phyloP scores from a whole-genome alignment of 92 coral and sea anemone species.

The Siderastrea siderea region DNA sequence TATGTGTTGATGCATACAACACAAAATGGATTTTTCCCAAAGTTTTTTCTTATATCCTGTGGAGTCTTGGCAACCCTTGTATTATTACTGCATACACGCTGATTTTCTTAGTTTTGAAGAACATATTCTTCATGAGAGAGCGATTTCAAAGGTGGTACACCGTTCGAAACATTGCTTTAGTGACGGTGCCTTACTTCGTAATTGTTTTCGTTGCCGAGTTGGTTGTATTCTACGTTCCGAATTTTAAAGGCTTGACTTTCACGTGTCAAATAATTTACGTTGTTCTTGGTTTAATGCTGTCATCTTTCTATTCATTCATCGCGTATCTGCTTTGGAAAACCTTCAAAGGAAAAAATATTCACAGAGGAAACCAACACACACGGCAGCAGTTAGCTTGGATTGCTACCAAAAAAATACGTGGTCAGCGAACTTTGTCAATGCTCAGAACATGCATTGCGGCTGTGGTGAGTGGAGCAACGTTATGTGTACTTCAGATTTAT shows the following conservation, averaged over 20 bases:
- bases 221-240: conserved; percentile 20
- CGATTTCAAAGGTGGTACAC: conserved; percentile 56
- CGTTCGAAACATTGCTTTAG: background rate
- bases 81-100: conserved; percentile 38
- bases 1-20: conserved; percentile 50
- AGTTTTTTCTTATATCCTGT: conserved; percentile 15
- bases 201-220: conserved; percentile 36
- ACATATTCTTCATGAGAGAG: conserved; percentile 35
- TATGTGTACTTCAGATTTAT: conserved; percentile 42
- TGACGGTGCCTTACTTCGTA: conserved; percentile 26
- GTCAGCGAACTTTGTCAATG: background rate
- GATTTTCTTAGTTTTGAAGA: conserved; percentile 41
- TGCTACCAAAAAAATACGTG: conserved; percentile 27
- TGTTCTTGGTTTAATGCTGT: conserved; percentile 17
- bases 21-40: conserved; percentile 22
- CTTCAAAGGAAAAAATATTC: background rate
- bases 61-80: conserved; percentile 53
- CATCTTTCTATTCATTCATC: conserved; percentile 27
- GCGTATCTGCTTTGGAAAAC: conserved; percentile 36
- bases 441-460: conserved; percentile 40
- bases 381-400: conserved; percentile 23
- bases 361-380: background rate
- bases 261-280: conserved; percentile 40
- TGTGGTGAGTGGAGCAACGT: conserved; percentile 18
- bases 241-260: conserved; percentile 11